These are phyloP conservation scores for Gallinago paraguaiae DNA, from an alignment of 2,113 vertebrate species.

Conservation along the genomic window DNA sequence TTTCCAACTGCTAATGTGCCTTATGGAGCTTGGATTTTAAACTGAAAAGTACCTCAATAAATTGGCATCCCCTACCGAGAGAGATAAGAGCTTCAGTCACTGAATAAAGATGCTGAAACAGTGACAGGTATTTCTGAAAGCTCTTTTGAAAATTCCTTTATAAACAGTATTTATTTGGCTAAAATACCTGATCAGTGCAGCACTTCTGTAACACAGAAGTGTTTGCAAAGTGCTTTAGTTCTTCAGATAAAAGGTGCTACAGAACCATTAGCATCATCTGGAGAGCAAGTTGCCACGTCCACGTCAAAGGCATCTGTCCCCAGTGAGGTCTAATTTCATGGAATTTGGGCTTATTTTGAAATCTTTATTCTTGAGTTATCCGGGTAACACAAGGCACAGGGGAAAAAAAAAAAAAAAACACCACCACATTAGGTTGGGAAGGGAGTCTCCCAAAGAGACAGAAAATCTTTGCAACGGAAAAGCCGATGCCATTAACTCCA, in stretches of 20 bases:
- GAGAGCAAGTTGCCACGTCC: neutral
- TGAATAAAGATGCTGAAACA: constrained; percentile 22
- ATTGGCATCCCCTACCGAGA: constrained; percentile 42
- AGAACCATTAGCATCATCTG: neutral
- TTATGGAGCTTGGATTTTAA: constrained; percentile 10
- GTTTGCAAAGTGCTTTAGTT: constrained; percentile 38
- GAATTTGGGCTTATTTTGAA: constrained; percentile 13
- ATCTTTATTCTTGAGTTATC: neutral
- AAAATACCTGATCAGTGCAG: neutral
- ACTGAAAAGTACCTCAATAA: constrained; percentile 31
- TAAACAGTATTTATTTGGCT: constrained; percentile 49
- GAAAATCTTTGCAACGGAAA: neutral
- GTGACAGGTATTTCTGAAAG: constrained; percentile 46
- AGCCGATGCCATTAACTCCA: neutral
- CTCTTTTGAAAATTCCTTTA: constrained; percentile 40
- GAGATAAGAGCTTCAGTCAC: neutral
- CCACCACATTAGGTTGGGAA: neutral
- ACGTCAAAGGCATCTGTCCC: neutral
- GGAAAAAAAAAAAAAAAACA: neutral
- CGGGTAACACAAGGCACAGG: neutral
- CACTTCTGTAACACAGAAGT: neutral
- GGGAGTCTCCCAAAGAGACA: neutral
- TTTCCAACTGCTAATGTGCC: constrained; percentile 34
- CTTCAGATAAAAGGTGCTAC: constrained; percentile 7
- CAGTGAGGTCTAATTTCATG: neutral